These are phyloP conservation scores for Camponotus pennsylvanicus DNA, from an alignment of 1,140 invertebrate genomes.

Conservation along the genomic window DNA sequence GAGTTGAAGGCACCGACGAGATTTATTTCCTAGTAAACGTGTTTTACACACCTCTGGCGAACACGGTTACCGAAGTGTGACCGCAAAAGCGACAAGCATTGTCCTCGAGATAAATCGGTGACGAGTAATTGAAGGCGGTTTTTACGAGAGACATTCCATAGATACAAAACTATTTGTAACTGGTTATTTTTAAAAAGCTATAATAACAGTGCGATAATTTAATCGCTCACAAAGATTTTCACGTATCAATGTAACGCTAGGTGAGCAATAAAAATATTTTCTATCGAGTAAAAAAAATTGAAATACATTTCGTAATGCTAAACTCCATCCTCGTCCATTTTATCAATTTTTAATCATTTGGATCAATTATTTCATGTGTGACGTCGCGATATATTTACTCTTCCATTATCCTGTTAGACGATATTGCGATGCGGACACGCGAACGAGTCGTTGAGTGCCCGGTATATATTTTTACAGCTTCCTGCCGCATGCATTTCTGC, in stretches of 20 bases:
- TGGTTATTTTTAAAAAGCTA: slow-evolving; percentile 35
- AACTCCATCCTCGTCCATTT: background rate
- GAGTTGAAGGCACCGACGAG: slow-evolving; percentile 20
- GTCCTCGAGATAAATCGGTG: slow-evolving; percentile 45
- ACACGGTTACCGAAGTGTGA: background rate
- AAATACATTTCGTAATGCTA: background rate
- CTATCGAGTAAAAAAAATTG: background rate
- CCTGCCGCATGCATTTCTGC: slow-evolving; percentile 63
- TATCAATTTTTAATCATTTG: slow-evolving; percentile 5
- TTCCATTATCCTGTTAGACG: slow-evolving; percentile 21
- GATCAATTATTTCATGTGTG: background rate
- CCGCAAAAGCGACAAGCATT: slow-evolving; percentile 36
- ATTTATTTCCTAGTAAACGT: slow-evolving; percentile 41
- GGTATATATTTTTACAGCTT: slow-evolving; percentile 71
- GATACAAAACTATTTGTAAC: slow-evolving; percentile 6
- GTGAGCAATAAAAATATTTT: no score
- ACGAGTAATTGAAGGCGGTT: background rate
- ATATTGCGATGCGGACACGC: slow-evolving; percentile 39
- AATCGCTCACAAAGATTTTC: background rate
- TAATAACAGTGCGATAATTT: slow-evolving; percentile 34
- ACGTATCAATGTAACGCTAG: background rate
- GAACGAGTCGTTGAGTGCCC: background rate
- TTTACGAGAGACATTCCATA: slow-evolving; percentile 49
- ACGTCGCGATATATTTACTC: background rate
- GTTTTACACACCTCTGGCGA: slow-evolving; percentile 24